Conservation (phyloP, 1,140 invertebrate species). For the Pogonomyrmex californicus region DNA sequence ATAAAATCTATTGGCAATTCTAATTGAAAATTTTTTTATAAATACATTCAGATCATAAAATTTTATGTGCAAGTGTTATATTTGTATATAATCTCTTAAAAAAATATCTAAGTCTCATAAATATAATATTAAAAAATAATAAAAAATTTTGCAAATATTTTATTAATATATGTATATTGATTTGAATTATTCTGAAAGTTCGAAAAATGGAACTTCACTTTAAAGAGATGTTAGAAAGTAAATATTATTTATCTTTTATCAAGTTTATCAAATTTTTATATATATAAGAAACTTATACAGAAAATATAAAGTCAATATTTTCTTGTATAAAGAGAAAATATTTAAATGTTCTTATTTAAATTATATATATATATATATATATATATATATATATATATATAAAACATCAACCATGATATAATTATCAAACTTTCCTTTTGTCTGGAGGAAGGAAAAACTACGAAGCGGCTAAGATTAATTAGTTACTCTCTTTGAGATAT, state of each 20-base stretch:
- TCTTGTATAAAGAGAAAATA: background rate
- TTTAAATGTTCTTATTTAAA: background rate
- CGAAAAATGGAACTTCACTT: background rate
- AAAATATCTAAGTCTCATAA: background rate
- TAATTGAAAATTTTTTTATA: slow-evolving; percentile 3
- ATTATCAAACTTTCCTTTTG: background rate
- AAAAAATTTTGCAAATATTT: background rate
- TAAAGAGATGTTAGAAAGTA: background rate
- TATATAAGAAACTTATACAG: background rate
- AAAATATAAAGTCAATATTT: background rate
- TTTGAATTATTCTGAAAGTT: background rate
- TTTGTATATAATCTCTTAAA: background rate
- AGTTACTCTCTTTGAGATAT: slow-evolving; percentile 13
- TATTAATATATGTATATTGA: background rate
- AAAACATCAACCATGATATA: background rate
- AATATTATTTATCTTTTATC: background rate
- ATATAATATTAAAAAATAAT: background rate
- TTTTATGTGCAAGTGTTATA: background rate
- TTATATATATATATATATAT: background rate
- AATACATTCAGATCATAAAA: background rate
- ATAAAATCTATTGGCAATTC: background rate
- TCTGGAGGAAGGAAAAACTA: background rate
- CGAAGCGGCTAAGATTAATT: slow-evolving; percentile 32
- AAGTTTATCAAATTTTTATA: background rate
- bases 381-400: background rate